Evolutionary conservation across 2,113 vertebrate genomes (phyloP), one percentile per base, ranked within the genome.

Genomic region (Eira barbara): DNA sequence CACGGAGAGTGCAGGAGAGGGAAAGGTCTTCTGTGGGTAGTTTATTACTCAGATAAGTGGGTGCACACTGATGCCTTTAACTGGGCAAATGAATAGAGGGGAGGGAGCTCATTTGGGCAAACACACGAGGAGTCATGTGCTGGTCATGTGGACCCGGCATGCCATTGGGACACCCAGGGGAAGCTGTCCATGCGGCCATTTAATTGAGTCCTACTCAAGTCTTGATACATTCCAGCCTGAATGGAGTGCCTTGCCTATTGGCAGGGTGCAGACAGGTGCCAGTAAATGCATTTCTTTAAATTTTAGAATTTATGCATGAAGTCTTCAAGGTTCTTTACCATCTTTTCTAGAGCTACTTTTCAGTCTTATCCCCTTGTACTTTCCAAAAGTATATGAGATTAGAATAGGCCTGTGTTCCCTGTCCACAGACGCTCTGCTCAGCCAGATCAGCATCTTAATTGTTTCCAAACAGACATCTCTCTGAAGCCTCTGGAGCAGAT

Each of bases 291-390:
- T 15, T 5, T 67, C 67, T 45, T 63, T 12, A 4, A 55, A 71
- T 91, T 95, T 92, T 84, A 71, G 82, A 36, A 34, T 88, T 36
- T 61, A 34, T 27, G 76, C 34, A 80, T 82, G 78, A 91, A 83
- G 25, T n/a, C 23, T 92, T 86, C 11, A 36, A 86, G 1, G 7
- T 94, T 95, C 74, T 92, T 45, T 65, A 17, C 0, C 52, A 11
- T 69, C 7, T 83, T 7, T 89, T 88, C 59, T 59, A 15, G 31
- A 67, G 82, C 69, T 81, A n/a, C 23, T 78, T 83, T 92, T 63
- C 31, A 49, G 27, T 61, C 49, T 23, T 15, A n/a, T 79, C 31
- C 69, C 20, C 52, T 92, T 34, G 7, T 63, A 23, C 61, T 89
- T 88, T 36, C 76, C 34, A 39, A 81, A 82, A 65, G 23, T 45